Percentiles rank a stretch among this genome's conserved stretches.
Evolutionary conservation across 2,797 vertebrate genomes (phyloP).

Genomic region (Myripristis murdjan): DNA sequence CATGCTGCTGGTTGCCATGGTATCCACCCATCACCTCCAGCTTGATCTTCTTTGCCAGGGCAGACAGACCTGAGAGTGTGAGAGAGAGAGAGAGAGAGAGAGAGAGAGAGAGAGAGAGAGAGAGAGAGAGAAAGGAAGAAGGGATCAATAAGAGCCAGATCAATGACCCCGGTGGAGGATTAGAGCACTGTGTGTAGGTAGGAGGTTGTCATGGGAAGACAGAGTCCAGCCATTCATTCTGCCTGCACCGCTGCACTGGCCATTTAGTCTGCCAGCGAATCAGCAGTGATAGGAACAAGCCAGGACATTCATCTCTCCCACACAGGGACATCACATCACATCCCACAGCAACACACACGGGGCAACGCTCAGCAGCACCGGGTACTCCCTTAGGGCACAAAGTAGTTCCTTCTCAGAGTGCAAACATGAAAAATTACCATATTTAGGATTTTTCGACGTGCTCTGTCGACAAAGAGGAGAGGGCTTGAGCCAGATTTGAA

Average conservation of each 20-base stretch:
- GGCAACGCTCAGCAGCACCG: slow-evolving; percentile 31
- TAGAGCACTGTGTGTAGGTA: slow-evolving; percentile 79
- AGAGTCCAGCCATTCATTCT: slow-evolving; percentile 80
- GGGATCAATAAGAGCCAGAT: slow-evolving; percentile 81
- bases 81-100: slow-evolving; percentile 4
- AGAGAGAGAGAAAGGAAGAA: slow-evolving; percentile 39
- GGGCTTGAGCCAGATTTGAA: slow-evolving; percentile 68
- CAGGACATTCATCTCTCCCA: slow-evolving; percentile 83
- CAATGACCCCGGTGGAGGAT: slow-evolving; percentile 81
- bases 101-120: slow-evolving; percentile 33
- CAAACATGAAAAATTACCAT: no score
- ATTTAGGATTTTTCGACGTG: no score
- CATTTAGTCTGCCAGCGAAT: slow-evolving; percentile 81
- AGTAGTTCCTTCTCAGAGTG: slow-evolving; percentile 47
- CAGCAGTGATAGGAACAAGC: slow-evolving; percentile 81
- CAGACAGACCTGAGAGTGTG: slow-evolving; percentile 74
- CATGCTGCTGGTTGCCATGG: slow-evolving; percentile 93
- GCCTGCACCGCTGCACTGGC: slow-evolving; percentile 79
- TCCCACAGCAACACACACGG: slow-evolving; percentile 61
- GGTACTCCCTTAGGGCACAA: slow-evolving; percentile 57
- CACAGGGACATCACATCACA: slow-evolving; percentile 76
- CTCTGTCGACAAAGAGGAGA: slow-evolving; percentile 70
- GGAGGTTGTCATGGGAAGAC: slow-evolving; percentile 82
- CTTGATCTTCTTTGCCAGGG: slow-evolving; percentile 98
- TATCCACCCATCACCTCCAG: slow-evolving; percentile 96